A percentile compares a stretch with the other conserved stretches of the same genome.
phyloP scores from a whole-genome alignment of 2,113 vertebrate genomes.

The Acinonyx jubatus region DNA sequence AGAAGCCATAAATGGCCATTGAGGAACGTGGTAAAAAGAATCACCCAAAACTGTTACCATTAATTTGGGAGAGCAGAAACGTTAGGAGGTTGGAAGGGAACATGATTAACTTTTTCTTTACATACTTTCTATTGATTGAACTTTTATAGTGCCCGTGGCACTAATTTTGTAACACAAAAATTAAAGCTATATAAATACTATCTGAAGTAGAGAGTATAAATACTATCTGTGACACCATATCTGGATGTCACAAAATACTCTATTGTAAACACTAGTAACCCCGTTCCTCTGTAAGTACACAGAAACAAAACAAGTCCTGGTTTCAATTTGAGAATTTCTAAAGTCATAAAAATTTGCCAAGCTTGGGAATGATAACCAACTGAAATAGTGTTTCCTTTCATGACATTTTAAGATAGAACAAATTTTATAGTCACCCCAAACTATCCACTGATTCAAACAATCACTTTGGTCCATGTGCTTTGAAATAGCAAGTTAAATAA shows the following conservation, averaged over 20 bases:
- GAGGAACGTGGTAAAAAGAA: neutral
- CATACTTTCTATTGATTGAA: neutral
- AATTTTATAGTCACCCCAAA: slow-evolving; percentile 26
- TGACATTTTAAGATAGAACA: neutral
- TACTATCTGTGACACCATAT: neutral
- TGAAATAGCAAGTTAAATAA: neutral
- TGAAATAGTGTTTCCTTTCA: neutral
- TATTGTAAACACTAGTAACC: neutral
- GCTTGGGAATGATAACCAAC: neutral
- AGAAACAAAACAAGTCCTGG: neutral
- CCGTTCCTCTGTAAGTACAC: neutral
- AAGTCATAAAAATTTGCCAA: slow-evolving; percentile 36
- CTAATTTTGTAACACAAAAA: neutral
- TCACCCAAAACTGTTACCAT: neutral
- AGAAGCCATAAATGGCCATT: neutral
- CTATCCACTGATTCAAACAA: neutral
- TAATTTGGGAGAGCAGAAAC: neutral
- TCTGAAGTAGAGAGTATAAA: neutral
- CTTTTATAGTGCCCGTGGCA: neutral
- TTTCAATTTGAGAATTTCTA: slow-evolving; percentile 52
- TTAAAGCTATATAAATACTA: neutral
- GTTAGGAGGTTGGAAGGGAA: neutral
- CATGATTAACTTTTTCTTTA: neutral
- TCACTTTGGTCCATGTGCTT: neutral
- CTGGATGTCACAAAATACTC: neutral